Percentiles rank a stretch among this genome's conserved stretches.
Evolutionary conservation across 2,888 invertebrate species (phyloP).

Genomic region (Thalpophila matura): DNA sequence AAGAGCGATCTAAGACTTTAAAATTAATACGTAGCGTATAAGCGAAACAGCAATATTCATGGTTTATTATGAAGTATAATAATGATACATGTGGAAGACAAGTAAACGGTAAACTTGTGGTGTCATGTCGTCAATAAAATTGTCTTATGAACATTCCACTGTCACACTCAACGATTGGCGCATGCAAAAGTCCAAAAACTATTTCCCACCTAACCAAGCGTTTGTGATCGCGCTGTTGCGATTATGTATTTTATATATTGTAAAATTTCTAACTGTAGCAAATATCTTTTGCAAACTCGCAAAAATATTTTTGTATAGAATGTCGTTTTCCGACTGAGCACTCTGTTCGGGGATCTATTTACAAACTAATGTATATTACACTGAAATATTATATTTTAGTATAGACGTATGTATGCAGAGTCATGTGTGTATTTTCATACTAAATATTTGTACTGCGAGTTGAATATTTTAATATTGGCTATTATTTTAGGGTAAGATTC

Average conservation of each 20-base stretch:
- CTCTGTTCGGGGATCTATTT: slow-evolving; percentile 83
- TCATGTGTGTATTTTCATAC: slow-evolving; percentile 89
- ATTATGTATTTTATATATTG: slow-evolving; percentile 69
- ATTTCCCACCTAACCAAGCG: slow-evolving; percentile 86
- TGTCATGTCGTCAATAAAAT: slow-evolving; percentile 66
- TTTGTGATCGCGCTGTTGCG: slow-evolving; percentile 75
- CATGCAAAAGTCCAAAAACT: slow-evolving; percentile 81
- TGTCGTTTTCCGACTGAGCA: slow-evolving; percentile 78
- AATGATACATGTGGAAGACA: slow-evolving; percentile 59
- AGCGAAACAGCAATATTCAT: slow-evolving; percentile 67
- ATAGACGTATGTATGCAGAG: slow-evolving; percentile 88
- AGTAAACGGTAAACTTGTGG: slow-evolving; percentile 77
- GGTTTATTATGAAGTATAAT: slow-evolving; percentile 46
- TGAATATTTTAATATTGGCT: slow-evolving; percentile 89
- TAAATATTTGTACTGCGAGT: slow-evolving; percentile 86
- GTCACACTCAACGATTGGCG: slow-evolving; percentile 79
- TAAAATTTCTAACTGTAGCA: slow-evolving; percentile 73
- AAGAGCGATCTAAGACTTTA: slow-evolving; percentile 61
- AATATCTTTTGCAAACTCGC: slow-evolving; percentile 77
- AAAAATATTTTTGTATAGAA: slow-evolving; percentile 88
- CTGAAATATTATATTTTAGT: slow-evolving; percentile 85
- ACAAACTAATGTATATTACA: slow-evolving; percentile 87
- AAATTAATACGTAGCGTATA: slow-evolving; percentile 63
- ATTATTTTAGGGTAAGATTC: slow-evolving; percentile 86
- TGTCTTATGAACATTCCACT: slow-evolving; percentile 84